phyloP scores from a whole-genome alignment of 2,113 vertebrate genomes.

The Pygoscelis antarcticus region DNA sequence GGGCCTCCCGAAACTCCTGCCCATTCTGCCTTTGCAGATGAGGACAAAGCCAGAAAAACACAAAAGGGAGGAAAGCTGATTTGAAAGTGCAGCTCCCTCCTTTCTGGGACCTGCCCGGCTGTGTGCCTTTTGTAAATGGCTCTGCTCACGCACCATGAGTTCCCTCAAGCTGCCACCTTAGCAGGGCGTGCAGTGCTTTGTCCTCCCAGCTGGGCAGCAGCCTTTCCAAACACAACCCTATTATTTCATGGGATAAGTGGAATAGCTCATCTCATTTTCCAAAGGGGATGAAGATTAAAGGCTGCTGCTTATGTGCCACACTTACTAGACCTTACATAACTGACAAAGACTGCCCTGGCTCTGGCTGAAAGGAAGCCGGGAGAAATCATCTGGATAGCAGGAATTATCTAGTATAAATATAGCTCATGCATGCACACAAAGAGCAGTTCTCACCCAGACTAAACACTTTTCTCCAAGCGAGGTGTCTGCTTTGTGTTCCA shows the following conservation, averaged over 20 bases:
- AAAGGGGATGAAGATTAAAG: constrained; percentile 31
- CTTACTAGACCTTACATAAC: constrained; percentile 17
- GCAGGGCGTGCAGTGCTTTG: neutral
- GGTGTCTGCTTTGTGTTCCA: constrained; percentile 44
- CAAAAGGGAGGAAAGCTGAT: neutral
- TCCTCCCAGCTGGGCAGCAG: constrained; percentile 17
- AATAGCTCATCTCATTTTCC: constrained; percentile 23
- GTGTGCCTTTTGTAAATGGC: neutral
- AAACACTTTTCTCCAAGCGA: constrained; percentile 54
- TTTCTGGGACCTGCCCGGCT: neutral
- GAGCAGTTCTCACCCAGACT: constrained; percentile 50
- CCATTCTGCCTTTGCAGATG: neutral
- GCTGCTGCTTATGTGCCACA: neutral
- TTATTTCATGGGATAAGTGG: constrained; percentile 8
- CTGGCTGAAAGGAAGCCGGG: constrained; percentile 22
- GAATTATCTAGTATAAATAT: constrained; percentile 52
- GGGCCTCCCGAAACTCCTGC: neutral
- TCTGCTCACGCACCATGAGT: neutral
- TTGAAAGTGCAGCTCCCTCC: neutral
- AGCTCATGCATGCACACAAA: neutral
- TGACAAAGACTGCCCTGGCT: neutral
- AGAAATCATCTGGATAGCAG: constrained; percentile 52
- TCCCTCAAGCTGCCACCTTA: neutral
- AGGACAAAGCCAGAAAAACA: neutral
- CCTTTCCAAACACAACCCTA: neutral